Evolutionary conservation across 2,888 invertebrate genomes (phyloP).

Genomic region (Bellardia pandia): DNA sequence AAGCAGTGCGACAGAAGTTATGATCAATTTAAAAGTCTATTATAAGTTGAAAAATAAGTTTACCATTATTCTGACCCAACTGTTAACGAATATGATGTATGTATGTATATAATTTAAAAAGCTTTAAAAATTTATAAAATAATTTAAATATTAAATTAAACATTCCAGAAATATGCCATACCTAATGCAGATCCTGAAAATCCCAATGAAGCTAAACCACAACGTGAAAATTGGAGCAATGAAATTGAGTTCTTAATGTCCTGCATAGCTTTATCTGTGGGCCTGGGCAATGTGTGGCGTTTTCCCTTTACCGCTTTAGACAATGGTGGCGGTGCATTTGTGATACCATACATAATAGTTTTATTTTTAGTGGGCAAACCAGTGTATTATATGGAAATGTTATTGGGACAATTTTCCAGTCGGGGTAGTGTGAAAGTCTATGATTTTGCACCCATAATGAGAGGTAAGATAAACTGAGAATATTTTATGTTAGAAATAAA

Average conservation of each 20-base stretch:
- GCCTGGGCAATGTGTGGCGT: slow-evolving; percentile 88
- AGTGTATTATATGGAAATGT: slow-evolving; percentile 89
- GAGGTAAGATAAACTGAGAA: slow-evolving; percentile 84
- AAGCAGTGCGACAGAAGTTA: too few relatives aligned
- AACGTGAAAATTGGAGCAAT: slow-evolving; percentile 86
- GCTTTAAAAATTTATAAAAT: too few relatives aligned
- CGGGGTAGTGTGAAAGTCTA: slow-evolving; percentile 88
- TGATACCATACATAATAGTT: slow-evolving; percentile 88
- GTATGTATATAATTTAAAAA: too few relatives aligned
- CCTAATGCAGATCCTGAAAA: slow-evolving; percentile 28
- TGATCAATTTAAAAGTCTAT: too few relatives aligned
- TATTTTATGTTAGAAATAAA: too few relatives aligned
- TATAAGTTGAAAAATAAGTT: too few relatives aligned
- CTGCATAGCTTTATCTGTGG: slow-evolving; percentile 86
- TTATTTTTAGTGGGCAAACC: slow-evolving; percentile 88
- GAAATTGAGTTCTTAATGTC: slow-evolving; percentile 88
- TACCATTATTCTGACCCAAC: too few relatives aligned
- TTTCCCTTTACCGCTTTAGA: slow-evolving; percentile 88
- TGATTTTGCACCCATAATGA: slow-evolving; percentile 88
- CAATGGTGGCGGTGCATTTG: slow-evolving; percentile 88
- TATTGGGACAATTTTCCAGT: slow-evolving; percentile 90
- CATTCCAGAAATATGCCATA: slow-evolving; percentile 51
- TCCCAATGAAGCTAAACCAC: neutral
- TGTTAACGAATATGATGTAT: too few relatives aligned
- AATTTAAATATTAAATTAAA: too few relatives aligned